Conservation (phyloP, 2,113 vertebrate genomes). For the Amblyornis subalaris region DNA sequence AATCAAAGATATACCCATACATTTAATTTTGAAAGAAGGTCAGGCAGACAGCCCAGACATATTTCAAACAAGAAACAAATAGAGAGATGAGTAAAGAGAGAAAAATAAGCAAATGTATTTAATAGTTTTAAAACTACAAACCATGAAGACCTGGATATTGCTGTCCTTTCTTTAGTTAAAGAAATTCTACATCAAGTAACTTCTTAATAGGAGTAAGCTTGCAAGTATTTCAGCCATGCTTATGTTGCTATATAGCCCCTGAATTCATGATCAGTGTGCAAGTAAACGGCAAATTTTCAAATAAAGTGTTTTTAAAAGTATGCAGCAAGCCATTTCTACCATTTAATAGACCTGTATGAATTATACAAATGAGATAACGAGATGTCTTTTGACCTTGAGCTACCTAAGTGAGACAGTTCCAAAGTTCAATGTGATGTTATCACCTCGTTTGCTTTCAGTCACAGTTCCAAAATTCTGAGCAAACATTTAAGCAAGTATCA, state of each 20-base stretch:
- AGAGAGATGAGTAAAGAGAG: background rate
- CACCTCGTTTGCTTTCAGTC: background rate
- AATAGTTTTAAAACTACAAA: background rate
- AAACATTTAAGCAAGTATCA: background rate
- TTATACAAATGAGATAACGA: background rate
- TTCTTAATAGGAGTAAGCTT: background rate
- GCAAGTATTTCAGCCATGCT: background rate
- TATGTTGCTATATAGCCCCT: background rate
- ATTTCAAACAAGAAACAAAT: slow-evolving; percentile 20
- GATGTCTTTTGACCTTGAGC: background rate
- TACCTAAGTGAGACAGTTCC: background rate
- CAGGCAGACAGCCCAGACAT: background rate
- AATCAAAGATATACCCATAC: background rate
- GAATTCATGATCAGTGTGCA: background rate
- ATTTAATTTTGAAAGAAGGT: background rate
- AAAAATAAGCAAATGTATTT: background rate
- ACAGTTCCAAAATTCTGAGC: background rate
- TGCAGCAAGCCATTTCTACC: background rate
- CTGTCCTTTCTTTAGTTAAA: background rate
- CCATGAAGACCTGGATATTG: background rate
- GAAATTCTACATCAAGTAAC: background rate
- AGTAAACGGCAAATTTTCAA: background rate
- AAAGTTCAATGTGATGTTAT: background rate
- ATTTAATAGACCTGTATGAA: background rate
- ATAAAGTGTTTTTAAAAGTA: background rate